Percentiles rank a stretch among this genome's conserved stretches.
These are phyloP conservation scores for Ips typographus DNA, from an alignment of 1,140 invertebrate genomes.

Conservation along the genomic window DNA sequence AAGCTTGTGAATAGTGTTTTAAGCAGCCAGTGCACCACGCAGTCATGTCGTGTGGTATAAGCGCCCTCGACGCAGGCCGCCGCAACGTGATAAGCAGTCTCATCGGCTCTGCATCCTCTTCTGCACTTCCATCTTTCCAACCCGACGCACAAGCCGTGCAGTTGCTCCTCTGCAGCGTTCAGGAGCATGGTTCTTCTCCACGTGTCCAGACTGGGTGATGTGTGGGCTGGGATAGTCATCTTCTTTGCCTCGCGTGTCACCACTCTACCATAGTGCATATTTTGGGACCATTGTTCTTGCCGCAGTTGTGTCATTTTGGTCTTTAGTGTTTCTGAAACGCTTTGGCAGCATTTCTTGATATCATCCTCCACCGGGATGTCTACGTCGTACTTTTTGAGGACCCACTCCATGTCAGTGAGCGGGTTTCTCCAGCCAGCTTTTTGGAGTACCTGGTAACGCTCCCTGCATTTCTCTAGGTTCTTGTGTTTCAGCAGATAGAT, in stretches of 20 bases:
- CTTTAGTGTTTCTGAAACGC: not conserved
- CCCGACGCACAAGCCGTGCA: constrained; percentile 24
- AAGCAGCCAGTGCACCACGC: constrained; percentile 7
- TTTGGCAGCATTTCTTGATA: constrained; percentile 12
- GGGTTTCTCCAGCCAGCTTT: not conserved
- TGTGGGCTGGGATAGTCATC: no score
- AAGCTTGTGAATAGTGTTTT: not conserved
- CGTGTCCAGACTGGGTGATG: no score
- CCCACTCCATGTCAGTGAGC: no score
- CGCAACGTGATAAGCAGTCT: no score
- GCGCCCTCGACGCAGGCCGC: no score
- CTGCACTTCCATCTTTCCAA: not conserved
- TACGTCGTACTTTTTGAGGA: no score
- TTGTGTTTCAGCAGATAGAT: not conserved
- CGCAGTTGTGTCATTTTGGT: constrained; percentile 1
- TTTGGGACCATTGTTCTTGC: not conserved
- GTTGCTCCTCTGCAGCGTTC: no score
- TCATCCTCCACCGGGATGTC: not conserved
- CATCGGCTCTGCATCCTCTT: no score
- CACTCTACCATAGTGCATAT: no score
- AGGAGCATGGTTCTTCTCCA: no score
- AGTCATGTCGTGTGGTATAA: not conserved
- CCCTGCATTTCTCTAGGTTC: not conserved
- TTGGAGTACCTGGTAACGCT: constrained; percentile 1
- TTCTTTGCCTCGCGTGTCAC: no score